Conservation (phyloP, 1,140 invertebrate species). For the Delia radicum region DNA sequence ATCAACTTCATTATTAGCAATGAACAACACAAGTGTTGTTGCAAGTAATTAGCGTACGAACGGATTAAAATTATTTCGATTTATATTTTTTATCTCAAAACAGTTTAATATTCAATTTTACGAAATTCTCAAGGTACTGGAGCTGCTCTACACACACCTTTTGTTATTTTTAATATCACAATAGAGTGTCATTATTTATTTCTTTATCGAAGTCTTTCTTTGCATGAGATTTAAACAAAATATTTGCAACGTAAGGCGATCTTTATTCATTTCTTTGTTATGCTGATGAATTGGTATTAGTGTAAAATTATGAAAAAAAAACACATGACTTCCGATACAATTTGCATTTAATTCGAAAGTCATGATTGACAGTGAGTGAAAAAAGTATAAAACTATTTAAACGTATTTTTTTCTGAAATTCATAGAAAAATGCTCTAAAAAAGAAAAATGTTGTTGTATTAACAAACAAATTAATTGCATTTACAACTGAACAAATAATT, state of each 20-base stretch:
- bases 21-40: not conserved
- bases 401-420: too few relatives aligned
- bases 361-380: not conserved
- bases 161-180: not conserved
- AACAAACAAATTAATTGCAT: too few relatives aligned
- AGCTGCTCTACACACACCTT: too few relatives aligned
- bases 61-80: conserved; percentile 29
- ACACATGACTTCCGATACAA: not conserved
- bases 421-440: too few relatives aligned
- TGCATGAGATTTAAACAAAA: not conserved
- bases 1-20: not conserved
- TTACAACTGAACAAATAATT: too few relatives aligned
- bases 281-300: not conserved
- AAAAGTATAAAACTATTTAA: too few relatives aligned
- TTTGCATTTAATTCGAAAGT: not conserved
- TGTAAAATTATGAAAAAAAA: not conserved
- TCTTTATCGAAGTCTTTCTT: not conserved
- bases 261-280: not conserved
- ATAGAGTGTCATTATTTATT: not conserved
- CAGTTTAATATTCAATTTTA: not conserved
- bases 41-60: conserved; percentile 30
- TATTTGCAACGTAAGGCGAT: not conserved
- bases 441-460: too few relatives aligned
- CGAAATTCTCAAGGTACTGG: not conserved
- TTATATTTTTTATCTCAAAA: not conserved